These are phyloP conservation scores for Asarcornis scutulata DNA, from an alignment of 2,113 vertebrate species.

Conservation along the genomic window DNA sequence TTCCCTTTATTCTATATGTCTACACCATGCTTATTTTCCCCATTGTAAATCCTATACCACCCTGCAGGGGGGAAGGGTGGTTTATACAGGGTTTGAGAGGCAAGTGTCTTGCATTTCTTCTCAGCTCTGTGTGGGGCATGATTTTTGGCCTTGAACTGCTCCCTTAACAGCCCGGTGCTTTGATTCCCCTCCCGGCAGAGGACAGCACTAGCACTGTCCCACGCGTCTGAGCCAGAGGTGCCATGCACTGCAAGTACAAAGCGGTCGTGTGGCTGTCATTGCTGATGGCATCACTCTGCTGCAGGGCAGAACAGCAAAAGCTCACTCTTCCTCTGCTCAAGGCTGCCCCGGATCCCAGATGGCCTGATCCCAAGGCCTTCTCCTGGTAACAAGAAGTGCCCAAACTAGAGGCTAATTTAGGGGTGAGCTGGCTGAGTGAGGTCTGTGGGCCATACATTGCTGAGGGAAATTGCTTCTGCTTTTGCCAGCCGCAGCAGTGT, in stretches of 20 bases:
- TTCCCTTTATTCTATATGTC: background rate
- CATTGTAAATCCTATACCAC: background rate
- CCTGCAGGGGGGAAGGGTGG: fast-evolving
- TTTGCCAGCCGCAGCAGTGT: background rate
- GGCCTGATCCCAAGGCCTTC: background rate
- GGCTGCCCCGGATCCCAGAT: background rate
- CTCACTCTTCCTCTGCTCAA: background rate
- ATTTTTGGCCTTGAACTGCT: background rate
- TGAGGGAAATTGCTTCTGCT: background rate
- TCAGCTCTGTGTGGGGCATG: background rate
- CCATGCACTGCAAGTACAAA: background rate
- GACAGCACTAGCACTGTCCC: fast-evolving
- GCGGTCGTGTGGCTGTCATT: background rate
- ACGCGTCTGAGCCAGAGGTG: fast-evolving
- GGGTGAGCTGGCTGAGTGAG: background rate
- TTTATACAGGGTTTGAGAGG: background rate
- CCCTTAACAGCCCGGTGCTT: background rate
- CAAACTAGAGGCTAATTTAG: background rate
- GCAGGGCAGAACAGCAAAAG: background rate
- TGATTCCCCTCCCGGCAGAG: background rate
- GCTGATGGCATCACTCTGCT: background rate
- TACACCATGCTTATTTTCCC: background rate
- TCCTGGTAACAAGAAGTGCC: background rate
- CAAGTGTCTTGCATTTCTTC: background rate
- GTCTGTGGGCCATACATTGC: background rate